Evolutionary conservation across 2,888 invertebrate genomes (phyloP).

Genomic region (Drosophila hamatofila): DNA sequence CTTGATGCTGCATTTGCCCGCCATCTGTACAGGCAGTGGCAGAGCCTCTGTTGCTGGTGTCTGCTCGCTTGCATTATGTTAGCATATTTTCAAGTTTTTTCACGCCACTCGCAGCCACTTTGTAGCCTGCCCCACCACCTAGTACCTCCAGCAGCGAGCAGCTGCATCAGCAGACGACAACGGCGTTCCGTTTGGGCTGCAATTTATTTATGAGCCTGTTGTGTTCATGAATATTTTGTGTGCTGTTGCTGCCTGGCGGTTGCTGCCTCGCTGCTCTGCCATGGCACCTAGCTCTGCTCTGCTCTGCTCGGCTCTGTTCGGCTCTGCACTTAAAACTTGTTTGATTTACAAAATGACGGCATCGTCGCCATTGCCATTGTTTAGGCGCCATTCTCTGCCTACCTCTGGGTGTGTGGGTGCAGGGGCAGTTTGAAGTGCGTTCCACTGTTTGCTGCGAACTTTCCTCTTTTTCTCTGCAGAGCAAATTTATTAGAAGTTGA

Average conservation of each 20-base stretch:
- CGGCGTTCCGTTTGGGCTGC: conserved; percentile 56
- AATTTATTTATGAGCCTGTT: conserved; percentile 75
- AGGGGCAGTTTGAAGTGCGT: conserved; percentile 50
- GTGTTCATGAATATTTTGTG: conserved; percentile 75
- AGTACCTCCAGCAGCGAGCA: conserved; percentile 29
- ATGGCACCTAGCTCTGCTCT: conserved; percentile 36
- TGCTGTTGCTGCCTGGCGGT: conserved; percentile 18
- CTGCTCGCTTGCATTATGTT: conserved; percentile 60
- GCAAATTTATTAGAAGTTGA: conserved; percentile 68
- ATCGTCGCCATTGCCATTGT: conserved; percentile 56
- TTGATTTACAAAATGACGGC: conserved; percentile 68
- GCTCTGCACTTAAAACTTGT: conserved; percentile 65
- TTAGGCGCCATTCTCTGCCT: conserved; percentile 28
- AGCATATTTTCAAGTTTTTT: conserved; percentile 71
- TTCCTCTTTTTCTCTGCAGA: conserved; percentile 16
- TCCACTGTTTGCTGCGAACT: conserved; percentile 39
- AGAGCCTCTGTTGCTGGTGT: conserved; percentile 5
- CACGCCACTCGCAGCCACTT: conserved; percentile 61
- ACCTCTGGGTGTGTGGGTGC: not conserved
- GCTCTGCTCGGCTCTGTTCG: conserved; percentile 8
- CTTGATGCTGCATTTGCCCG: conserved; percentile 57
- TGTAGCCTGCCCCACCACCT: conserved; percentile 32
- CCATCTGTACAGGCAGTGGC: conserved; percentile 16
- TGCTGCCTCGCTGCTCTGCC: conserved; percentile 21
- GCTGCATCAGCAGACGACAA: conserved; percentile 59